Base-by-base conservation (phyloP, 2,888 invertebrate genomes). In the Eurytoma adleriae region DNA sequence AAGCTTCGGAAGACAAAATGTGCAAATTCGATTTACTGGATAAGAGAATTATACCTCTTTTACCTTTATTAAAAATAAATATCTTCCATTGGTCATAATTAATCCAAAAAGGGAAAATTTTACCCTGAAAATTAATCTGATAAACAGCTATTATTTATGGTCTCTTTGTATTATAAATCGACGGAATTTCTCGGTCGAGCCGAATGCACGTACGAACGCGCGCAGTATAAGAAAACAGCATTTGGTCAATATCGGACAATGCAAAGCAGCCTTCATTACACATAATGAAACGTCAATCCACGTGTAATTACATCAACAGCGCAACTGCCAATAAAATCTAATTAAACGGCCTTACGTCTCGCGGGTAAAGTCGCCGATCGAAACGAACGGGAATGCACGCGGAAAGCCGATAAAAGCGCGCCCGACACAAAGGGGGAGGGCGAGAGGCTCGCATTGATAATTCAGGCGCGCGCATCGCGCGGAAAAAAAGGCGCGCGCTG, bases 401-500 rank as follows among this genome's bases (percentile, higher is more conserved):
- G 64, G 30, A 74, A 74, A 74, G 7, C 61, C 68, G 52, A 76
- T 74, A 67, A 76, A 76, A 69, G 61, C 24, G 56, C 30, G 50
- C 4, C 54, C 64, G 30, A 12, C 57, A 62, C 68, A 75, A 67
- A 75, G 59, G 59, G 67, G 18, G 56, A 10, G 13, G 13, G 14
- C 20, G 20, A 12, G 30, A n/a, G 18, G 56, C 18, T 16, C 1
- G 24, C 61, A 52, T 70, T 48, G 67, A 76, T 80, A 76, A 80
- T 72, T 67, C 74, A 70, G 24, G 27, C 30, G 68, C 54, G 24
- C 54, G 50, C 30, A 30, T n/a, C 14, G 57, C 69, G 5, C 18
- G 69, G 69, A 73, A 75, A 78, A 78, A 70, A 67, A 67, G 54
- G 48, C 54, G 71, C 71, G 69, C 70, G 7, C 40, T 30, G 69